These are phyloP conservation scores for Pseudochaenichthys georgianus DNA, from an alignment of 2,797 vertebrate species.

Conservation along the genomic window DNA sequence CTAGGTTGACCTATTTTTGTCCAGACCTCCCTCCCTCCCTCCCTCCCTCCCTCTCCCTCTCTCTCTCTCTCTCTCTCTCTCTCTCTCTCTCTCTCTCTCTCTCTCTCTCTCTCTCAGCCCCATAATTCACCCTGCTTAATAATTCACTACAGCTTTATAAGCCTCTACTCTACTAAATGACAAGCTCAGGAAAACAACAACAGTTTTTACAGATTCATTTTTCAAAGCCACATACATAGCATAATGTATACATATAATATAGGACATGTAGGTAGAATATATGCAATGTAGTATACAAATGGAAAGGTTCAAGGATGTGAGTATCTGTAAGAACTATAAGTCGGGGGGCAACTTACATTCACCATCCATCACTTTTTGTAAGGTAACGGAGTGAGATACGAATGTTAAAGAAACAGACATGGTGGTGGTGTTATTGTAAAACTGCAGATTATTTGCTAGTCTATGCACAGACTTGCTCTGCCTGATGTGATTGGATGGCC, in stretches of 20 bases:
- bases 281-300: neutral
- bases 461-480: slow-evolving; percentile 66
- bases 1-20: slow-evolving; percentile 87
- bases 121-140: slow-evolving; percentile 84
- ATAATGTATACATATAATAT: slow-evolving; percentile 13
- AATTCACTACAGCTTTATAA: slow-evolving; percentile 81
- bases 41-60: slow-evolving; percentile 8
- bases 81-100: slow-evolving; percentile 39
- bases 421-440: slow-evolving; percentile 60
- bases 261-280: neutral
- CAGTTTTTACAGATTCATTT: slow-evolving; percentile 58
- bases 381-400: slow-evolving; percentile 12
- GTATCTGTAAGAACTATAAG: neutral
- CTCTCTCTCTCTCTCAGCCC: slow-evolving; percentile 61
- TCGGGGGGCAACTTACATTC: slow-evolving; percentile 25
- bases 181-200: slow-evolving; percentile 64
- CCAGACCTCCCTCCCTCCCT: slow-evolving; percentile 68
- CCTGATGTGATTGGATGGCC: slow-evolving; percentile 71
- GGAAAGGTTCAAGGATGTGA: neutral
- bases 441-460: slow-evolving; percentile 77
- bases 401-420: slow-evolving; percentile 30
- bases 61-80: too few relatives aligned
- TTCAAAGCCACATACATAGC: slow-evolving; percentile 31
- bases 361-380: slow-evolving; percentile 27
- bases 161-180: slow-evolving; percentile 70